phyloP scores from a whole-genome alignment of 1,140 invertebrate genomes.

The Brachionus manjavacas region DNA sequence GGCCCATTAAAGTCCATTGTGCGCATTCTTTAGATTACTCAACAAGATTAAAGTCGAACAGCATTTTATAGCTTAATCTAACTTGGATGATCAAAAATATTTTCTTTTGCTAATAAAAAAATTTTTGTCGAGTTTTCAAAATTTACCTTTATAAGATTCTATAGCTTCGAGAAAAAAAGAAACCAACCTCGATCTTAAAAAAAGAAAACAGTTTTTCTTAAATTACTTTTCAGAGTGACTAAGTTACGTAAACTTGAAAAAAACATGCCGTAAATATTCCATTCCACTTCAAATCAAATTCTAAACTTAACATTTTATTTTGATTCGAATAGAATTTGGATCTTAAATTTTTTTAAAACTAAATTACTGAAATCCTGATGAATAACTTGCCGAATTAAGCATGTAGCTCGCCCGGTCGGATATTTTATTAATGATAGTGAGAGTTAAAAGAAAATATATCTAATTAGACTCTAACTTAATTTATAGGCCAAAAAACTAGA shows the following conservation, averaged over 20 bases:
- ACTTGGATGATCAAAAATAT: neutral
- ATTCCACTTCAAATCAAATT: neutral
- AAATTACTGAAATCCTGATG: neutral
- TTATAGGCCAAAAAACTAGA: neutral
- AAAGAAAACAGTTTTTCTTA: neutral
- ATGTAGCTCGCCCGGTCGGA: neutral
- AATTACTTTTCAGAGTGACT: neutral
- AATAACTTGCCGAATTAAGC: neutral
- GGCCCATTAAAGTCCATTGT: neutral
- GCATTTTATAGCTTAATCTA: neutral
- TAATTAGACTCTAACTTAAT: neutral
- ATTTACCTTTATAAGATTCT: neutral
- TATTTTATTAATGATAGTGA: neutral
- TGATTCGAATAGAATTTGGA: too few species aligned
- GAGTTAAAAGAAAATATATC: neutral
- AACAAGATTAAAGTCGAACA: neutral
- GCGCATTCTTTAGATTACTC: neutral
- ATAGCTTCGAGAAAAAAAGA: neutral
- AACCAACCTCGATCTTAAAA: neutral
- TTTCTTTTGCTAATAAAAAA: neutral
- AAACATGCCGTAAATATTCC: neutral
- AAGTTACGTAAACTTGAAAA: neutral
- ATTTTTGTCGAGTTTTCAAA: neutral
- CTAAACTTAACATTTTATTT: neutral
- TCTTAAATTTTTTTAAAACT: neutral